These are phyloP conservation scores for Prinia subflava DNA, from an alignment of 2,113 vertebrate genomes.

Conservation along the genomic window DNA sequence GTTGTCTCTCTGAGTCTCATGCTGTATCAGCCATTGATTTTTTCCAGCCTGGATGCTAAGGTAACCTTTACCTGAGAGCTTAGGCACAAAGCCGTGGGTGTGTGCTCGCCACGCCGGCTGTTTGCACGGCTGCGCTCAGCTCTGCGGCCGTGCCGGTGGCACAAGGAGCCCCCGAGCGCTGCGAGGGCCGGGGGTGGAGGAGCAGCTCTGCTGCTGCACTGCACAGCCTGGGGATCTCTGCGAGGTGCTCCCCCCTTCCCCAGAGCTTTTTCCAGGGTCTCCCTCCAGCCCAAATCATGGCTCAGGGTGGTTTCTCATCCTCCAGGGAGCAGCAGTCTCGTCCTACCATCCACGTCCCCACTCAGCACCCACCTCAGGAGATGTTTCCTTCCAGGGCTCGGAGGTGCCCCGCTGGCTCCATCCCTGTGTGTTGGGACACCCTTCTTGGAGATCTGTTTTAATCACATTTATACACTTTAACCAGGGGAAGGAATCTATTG, in stretches of 20 bases:
- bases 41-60: constrained; percentile 59
- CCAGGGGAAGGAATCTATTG: constrained; percentile 57
- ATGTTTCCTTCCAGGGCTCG: not conserved
- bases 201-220: accelerated
- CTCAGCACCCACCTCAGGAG: not conserved
- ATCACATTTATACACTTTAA: constrained; percentile 61
- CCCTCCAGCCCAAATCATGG: accelerated
- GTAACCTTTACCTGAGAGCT: constrained; percentile 67
- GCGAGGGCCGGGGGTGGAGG: not conserved
- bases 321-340: not conserved
- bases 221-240: accelerated
- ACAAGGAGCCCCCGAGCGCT: not conserved
- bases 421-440: not conserved
- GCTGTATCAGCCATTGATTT: constrained; percentile 68
- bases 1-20: constrained; percentile 63
- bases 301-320: accelerated
- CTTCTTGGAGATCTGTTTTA: constrained; percentile 47
- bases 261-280: not conserved
- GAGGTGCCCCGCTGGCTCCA: accelerated
- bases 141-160: accelerated
- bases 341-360: not conserved
- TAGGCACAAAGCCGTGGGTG: not conserved
- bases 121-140: constrained; percentile 11
- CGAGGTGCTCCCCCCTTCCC: not conserved
- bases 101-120: not conserved